Percentiles rank a stretch among this genome's conserved stretches.
Evolutionary conservation across 2,113 vertebrate species (phyloP).

Genomic region (Dasypus novemcinctus): DNA sequence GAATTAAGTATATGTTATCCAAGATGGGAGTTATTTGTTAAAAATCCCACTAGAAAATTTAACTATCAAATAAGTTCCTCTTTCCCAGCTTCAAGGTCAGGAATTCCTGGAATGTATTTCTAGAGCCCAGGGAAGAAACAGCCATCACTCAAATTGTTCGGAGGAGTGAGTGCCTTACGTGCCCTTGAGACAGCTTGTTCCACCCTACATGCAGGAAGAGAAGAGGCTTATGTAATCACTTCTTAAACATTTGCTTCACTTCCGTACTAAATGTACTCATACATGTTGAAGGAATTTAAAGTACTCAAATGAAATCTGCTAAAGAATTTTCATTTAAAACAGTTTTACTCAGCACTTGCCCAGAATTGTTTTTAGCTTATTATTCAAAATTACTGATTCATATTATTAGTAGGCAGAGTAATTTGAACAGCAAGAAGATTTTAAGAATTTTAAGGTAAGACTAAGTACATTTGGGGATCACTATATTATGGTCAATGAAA

Average conservation of each 20-base stretch:
- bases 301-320: constrained; percentile 60
- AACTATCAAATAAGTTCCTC: not conserved
- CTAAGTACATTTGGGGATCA: not conserved
- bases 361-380: constrained; percentile 47
- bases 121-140: not conserved
- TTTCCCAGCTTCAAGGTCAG: not conserved
- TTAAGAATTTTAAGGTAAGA: constrained; percentile 16
- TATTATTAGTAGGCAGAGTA: constrained; percentile 46
- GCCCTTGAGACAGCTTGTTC: constrained; percentile 42
- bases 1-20: not conserved
- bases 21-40: not conserved
- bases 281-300: constrained; percentile 71
- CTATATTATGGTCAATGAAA: not conserved
- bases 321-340: constrained; percentile 67
- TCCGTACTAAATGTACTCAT: constrained; percentile 66
- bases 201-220: not conserved
- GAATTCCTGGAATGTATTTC: not conserved
- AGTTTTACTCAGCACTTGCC: constrained; percentile 53
- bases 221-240: constrained; percentile 60
- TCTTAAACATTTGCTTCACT: constrained; percentile 72
- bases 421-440: constrained; percentile 31
- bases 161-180: not conserved
- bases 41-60: not conserved
- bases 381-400: constrained; percentile 67
- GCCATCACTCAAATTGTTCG: not conserved